Base-by-base conservation (phyloP, 2,888 invertebrate genomes). In the Catocala sponsa region DNA sequence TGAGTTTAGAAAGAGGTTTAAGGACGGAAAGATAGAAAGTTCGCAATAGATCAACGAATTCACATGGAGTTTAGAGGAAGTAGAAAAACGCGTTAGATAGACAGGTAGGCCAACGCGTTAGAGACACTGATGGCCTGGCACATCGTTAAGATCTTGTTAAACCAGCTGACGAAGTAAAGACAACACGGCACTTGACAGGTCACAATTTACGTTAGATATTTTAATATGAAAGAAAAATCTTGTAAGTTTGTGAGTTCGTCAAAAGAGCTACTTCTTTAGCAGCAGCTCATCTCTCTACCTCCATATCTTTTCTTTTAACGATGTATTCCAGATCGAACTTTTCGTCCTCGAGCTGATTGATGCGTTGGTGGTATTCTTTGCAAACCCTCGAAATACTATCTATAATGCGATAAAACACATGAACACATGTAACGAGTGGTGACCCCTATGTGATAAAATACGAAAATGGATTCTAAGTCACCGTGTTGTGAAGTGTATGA, bases 291-390 rank as follows among this genome's bases (percentile, higher is more conserved):
- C 84, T 89, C 91, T 96, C 96, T 97, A 99, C 99, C 98, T 99
- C 98, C 95, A 97, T 97, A 95, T 99, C 99, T 97, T 99, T 99
- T 96, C 98, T 97, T 95, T 98, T 98, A 95, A 99, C 99, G 95
- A 98, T 96, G 96, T 98, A 97, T 96, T 99, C 99, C 96, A 99
- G 96, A 96, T 99, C 99, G 96, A 98, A 99, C 96, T 99, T 99
- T 94, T 97, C 96, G 88, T 98, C 97, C 96, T 99, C 99, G 96
- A 99, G 96, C 84, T 95, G 94, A 93, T 91, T 94, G 96, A 99
- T 98, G 96, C 98, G 97, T 88, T 96, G 96, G 95, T 99, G 97
- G 96, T 98, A 98, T 87, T 97, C 96, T 95, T 96, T 97, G 95
- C 96, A 95, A 95, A 96, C 95, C 92, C 95, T 95, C 95, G 95